These are phyloP conservation scores for Ptyas mucosa DNA, from an alignment of 2,113 vertebrate species.

Conservation along the genomic window DNA sequence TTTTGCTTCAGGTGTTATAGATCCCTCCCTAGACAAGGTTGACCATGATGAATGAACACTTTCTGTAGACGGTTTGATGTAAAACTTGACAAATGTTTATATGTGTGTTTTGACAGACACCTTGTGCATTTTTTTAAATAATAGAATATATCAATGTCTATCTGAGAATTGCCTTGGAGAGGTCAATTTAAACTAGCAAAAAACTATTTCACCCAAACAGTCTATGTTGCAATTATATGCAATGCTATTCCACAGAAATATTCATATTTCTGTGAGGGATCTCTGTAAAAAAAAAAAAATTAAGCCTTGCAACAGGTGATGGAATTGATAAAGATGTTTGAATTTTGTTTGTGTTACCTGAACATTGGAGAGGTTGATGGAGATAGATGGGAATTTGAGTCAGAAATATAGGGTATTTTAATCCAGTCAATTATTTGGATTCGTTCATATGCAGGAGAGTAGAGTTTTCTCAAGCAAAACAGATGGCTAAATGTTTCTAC, in stretches of 20 bases:
- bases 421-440: not conserved
- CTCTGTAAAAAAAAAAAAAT: not conserved
- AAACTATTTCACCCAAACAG: not conserved
- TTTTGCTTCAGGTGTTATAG: slow-evolving; percentile 39
- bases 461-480: not conserved
- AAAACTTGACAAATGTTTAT: slow-evolving; percentile 48
- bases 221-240: not conserved
- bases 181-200: slow-evolving; percentile 29
- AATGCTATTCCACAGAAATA: not conserved
- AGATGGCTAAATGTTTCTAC: not conserved
- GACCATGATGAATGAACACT: slow-evolving; percentile 48
- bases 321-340: not conserved
- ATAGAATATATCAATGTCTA: slow-evolving; percentile 31
- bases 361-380: not conserved
- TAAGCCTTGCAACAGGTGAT: not conserved
- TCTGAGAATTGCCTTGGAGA: slow-evolving; percentile 22
- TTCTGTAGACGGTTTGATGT: slow-evolving; percentile 36
- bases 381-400: not conserved
- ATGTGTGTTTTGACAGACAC: slow-evolving; percentile 17
- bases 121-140: slow-evolving; percentile 25
- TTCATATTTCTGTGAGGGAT: not conserved
- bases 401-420: not conserved
- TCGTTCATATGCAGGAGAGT: not conserved
- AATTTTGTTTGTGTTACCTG: not conserved
- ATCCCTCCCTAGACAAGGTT: slow-evolving; percentile 35